Conservation (phyloP, 2,113 vertebrate species). For the Gymnocephalus cernua region DNA sequence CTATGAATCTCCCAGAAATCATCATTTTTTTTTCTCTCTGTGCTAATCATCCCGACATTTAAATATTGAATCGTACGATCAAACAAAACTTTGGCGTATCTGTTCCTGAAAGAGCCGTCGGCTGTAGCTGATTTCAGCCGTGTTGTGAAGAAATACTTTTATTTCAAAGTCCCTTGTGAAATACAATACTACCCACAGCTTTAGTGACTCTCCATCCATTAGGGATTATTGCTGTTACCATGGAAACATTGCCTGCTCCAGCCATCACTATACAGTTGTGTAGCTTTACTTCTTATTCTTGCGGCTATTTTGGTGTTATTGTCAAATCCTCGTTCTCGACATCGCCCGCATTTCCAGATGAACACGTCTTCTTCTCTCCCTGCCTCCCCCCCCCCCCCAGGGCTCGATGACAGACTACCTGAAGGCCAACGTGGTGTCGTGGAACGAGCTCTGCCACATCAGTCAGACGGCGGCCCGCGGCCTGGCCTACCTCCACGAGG, state of each 20-base stretch:
- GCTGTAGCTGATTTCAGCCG: not conserved
- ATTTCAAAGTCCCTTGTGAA: constrained; percentile 8
- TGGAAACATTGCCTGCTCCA: not conserved
- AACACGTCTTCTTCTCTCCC: not conserved
- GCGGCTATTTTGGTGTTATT: not conserved
- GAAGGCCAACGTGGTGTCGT: constrained; percentile 97
- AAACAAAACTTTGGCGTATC: too few relatives aligned
- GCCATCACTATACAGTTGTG: constrained; percentile 16
- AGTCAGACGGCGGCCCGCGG: constrained; percentile 94
- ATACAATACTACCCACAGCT: constrained; percentile 6
- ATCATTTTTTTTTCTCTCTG: too few relatives aligned
- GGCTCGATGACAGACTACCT: constrained; percentile 97
- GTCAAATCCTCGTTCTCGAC: not conserved
- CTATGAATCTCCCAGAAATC: not conserved
- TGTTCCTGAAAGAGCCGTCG: not conserved
- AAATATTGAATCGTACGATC: not conserved
- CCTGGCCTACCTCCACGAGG: constrained; percentile 97
- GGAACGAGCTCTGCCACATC: constrained; percentile 97
- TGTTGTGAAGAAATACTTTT: not conserved
- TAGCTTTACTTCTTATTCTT: not conserved
- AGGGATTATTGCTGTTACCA: constrained; percentile 29
- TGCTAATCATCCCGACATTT: not conserved
- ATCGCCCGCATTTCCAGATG: not conserved
- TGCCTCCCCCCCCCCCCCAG: constrained; percentile 74
- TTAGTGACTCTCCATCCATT: constrained; percentile 15